These are phyloP conservation scores for Pinna nobilis DNA, from an alignment of 1,140 invertebrate genomes.

Conservation along the genomic window DNA sequence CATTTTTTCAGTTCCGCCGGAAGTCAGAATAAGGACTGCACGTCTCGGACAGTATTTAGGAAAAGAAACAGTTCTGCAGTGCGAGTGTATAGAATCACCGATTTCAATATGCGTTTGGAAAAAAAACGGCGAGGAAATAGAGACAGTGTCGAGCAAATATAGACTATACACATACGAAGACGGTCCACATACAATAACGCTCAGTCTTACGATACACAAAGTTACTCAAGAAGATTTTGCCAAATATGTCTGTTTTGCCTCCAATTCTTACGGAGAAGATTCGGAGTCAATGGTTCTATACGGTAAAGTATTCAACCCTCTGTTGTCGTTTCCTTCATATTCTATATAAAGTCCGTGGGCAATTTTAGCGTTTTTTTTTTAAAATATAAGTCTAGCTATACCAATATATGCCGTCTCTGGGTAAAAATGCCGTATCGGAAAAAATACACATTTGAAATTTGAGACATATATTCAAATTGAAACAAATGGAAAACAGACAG, in stretches of 20 bases:
- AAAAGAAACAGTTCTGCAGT: slow-evolving; percentile 81
- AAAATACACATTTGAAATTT: no score
- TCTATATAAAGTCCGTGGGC: no score
- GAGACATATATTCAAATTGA: no score
- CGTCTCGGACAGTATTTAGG: slow-evolving; percentile 61
- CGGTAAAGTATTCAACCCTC: no score
- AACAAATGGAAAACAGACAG: no score
- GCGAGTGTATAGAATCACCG: slow-evolving; percentile 91
- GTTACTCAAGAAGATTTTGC: slow-evolving; percentile 88
- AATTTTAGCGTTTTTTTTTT: no score
- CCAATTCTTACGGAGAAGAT: slow-evolving; percentile 90
- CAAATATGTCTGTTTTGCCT: slow-evolving; percentile 92
- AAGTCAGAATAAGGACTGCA: slow-evolving; percentile 57
- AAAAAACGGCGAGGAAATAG: slow-evolving; percentile 76
- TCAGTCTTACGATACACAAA: slow-evolving; percentile 87
- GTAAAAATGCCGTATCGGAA: no score
- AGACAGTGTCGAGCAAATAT: slow-evolving; percentile 65
- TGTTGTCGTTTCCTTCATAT: no score
- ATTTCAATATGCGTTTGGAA: slow-evolving; percentile 88
- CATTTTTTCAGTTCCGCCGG: slow-evolving; percentile 66
- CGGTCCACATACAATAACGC: slow-evolving; percentile 87
- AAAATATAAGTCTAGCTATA: no score
- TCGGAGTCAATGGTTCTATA: slow-evolving; percentile 89
- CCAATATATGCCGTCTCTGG: no score
- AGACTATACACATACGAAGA: slow-evolving; percentile 83